Conservation (phyloP, 2,113 vertebrate species). For the Manacus vitellinus region DNA sequence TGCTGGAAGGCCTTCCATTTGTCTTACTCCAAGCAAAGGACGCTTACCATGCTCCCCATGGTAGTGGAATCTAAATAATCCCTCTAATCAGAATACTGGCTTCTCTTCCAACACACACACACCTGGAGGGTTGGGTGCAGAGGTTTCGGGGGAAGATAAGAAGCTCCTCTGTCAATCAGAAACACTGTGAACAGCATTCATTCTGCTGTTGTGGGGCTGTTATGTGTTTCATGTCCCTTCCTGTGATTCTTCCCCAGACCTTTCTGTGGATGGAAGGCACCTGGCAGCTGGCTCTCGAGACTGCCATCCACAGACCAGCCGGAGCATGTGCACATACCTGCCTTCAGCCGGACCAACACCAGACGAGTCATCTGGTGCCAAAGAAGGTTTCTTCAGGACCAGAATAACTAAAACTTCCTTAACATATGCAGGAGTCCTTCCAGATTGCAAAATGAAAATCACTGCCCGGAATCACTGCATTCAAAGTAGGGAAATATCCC, state of each 20-base stretch:
- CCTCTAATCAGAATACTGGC: not conserved
- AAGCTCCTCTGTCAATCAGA: not conserved
- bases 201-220: not conserved
- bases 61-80: conserved; percentile 7
- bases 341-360: not conserved
- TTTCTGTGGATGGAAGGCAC: not conserved
- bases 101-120: not conserved
- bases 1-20: not conserved
- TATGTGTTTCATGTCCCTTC: not conserved
- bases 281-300: not conserved
- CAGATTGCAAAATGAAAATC: conserved; percentile 20
- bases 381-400: not conserved
- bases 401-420: not conserved
- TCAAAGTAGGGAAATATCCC: conserved; percentile 42
- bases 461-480: conserved; percentile 10
- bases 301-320: conserved; percentile 40
- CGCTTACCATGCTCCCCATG: not conserved
- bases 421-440: conserved; percentile 27
- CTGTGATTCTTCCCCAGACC: not conserved
- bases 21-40: not conserved
- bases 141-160: not conserved
- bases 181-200: not conserved
- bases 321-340: conserved; percentile 3
- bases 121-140: not conserved
- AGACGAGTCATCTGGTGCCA: not conserved